These are phyloP conservation scores for Botia kubotai DNA, from an alignment of 2,797 vertebrate species.

Conservation along the genomic window DNA sequence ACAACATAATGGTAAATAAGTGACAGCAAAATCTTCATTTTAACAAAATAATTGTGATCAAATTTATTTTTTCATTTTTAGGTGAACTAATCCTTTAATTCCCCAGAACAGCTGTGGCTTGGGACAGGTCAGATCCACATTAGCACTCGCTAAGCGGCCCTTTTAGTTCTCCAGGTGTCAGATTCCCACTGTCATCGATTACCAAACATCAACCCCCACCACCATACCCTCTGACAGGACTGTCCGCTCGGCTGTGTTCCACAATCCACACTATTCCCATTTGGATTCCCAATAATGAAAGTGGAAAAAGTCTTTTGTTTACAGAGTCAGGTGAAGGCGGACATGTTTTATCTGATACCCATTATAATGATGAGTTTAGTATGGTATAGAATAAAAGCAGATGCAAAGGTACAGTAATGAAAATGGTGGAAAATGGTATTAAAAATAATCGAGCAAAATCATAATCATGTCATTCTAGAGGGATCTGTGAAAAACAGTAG, in stretches of 20 bases:
- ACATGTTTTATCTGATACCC: background rate
- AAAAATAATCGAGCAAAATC: too few relatives aligned
- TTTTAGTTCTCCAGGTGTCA: conserved; percentile 52
- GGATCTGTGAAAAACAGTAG: too few relatives aligned
- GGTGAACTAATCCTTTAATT: conserved; percentile 59
- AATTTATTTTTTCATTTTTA: too few relatives aligned
- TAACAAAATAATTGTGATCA: background rate
- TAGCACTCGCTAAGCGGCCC: conserved; percentile 51
- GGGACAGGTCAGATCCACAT: conserved; percentile 55
- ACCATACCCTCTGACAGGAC: conserved; percentile 39
- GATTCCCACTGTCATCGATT: conserved; percentile 10
- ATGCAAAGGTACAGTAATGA: too few relatives aligned
- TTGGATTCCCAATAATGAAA: conserved; percentile 44
- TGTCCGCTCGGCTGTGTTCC: background rate
- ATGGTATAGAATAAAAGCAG: too few relatives aligned
- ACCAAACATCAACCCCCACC: background rate
- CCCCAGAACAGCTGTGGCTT: conserved; percentile 56
- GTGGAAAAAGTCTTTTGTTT: conserved; percentile 32
- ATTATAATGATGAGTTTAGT: too few relatives aligned
- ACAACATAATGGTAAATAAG: background rate
- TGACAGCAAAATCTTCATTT: background rate
- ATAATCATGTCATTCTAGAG: too few relatives aligned
- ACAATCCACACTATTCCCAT: conserved; percentile 71
- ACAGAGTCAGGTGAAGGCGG: conserved; percentile 8
- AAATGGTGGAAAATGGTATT: background rate